phyloP scores from a whole-genome alignment of 1,140 invertebrate species.

The Himalopsyche phryganea region DNA sequence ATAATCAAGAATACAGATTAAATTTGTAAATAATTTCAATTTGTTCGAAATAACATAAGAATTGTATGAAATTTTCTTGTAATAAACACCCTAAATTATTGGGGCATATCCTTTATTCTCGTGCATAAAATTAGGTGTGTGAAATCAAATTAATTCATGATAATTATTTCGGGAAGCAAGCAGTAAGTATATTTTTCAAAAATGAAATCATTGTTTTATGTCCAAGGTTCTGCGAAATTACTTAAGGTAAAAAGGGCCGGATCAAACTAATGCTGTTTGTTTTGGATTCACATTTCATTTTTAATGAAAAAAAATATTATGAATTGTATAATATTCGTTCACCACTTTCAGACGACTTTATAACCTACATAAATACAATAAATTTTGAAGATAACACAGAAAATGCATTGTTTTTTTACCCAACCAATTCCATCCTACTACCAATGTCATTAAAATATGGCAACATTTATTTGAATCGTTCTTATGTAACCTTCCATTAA shows the following conservation, averaged over 20 bases:
- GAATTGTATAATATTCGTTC: slow-evolving; percentile 34
- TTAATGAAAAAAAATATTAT: slow-evolving; percentile 27
- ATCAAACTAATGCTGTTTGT: slow-evolving; percentile 8
- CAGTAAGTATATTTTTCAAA: too few relatives aligned
- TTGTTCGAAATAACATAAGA: too few relatives aligned
- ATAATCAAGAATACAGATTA: too few relatives aligned
- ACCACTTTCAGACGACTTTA: slow-evolving; percentile 34
- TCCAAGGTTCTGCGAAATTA: slow-evolving; percentile 4
- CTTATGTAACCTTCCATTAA: not conserved
- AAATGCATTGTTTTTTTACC: slow-evolving; percentile 7
- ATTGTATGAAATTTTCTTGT: too few relatives aligned
- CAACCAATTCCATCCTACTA: not conserved
- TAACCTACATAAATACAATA: slow-evolving; percentile 35
- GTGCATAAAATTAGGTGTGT: too few relatives aligned
- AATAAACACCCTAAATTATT: too few relatives aligned
- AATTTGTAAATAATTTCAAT: too few relatives aligned
- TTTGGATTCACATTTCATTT: slow-evolving; percentile 27
- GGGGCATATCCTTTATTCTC: too few relatives aligned
- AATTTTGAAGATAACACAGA: slow-evolving; percentile 34
- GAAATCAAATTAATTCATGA: too few relatives aligned
- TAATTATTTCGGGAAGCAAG: too few relatives aligned
- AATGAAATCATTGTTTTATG: not conserved
- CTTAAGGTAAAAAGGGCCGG: not conserved
- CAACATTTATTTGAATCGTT: not conserved
- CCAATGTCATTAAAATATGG: not conserved